Evolutionary conservation across 2,113 vertebrate species (phyloP).

Genomic region (Thalassoma bifasciatum): DNA sequence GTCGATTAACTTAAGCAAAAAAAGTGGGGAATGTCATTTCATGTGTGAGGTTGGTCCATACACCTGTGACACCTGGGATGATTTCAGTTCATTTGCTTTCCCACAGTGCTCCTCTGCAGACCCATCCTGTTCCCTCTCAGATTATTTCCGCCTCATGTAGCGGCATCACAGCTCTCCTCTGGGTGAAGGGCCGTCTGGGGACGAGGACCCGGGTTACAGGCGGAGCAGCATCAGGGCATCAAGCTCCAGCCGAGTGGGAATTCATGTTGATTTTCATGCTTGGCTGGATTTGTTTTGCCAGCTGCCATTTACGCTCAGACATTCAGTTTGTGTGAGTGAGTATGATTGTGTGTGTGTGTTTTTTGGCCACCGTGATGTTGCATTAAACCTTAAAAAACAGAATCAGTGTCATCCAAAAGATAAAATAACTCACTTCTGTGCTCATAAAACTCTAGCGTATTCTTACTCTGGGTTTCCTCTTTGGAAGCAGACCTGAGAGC

Average conservation of each 20-base stretch:
- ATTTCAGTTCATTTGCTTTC: background rate
- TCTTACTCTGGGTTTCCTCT: conserved; percentile 41
- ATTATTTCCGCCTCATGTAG: conserved; percentile 51
- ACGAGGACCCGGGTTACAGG: conserved; percentile 58
- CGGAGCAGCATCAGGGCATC: conserved; percentile 59
- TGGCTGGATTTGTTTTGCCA: conserved; percentile 77
- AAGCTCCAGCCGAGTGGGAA: conserved; percentile 71
- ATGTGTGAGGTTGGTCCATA: too few species aligned
- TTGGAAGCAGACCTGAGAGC: conserved; percentile 57
- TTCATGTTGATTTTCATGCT: conserved; percentile 78
- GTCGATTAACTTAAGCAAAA: too few species aligned
- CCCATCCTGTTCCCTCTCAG: conserved; percentile 26
- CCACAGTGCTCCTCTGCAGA: background rate
- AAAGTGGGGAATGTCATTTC: too few species aligned
- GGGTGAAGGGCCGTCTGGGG: conserved; percentile 66
- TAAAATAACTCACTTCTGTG: conserved; percentile 19
- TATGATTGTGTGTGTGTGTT: conserved; percentile 46
- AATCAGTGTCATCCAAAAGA: conserved; percentile 24
- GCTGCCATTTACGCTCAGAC: conserved; percentile 78
- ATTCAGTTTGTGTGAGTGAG: conserved; percentile 62
- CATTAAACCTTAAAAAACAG: conserved; percentile 33
- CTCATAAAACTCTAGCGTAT: background rate
- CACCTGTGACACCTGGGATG: background rate
- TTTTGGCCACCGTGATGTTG: conserved; percentile 47
- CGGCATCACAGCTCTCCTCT: conserved; percentile 19